Conservation (phyloP, 1,140 invertebrate genomes). For the Drosophila arizonae region DNA sequence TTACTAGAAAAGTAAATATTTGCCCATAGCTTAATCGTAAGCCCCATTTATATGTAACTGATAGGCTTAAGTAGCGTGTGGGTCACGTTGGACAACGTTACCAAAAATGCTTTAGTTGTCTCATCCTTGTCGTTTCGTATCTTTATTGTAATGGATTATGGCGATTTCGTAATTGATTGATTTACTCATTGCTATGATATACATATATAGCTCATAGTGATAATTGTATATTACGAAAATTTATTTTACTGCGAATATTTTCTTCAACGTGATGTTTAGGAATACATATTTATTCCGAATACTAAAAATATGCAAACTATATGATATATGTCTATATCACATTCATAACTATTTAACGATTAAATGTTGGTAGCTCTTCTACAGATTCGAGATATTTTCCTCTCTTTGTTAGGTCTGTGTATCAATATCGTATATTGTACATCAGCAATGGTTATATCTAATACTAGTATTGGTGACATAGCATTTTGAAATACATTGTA, state of each 20-base stretch:
- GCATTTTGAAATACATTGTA: no score
- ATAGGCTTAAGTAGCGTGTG: slow-evolving; percentile 30
- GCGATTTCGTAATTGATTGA: neutral
- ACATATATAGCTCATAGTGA: neutral
- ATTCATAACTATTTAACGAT: no score
- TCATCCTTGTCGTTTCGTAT: neutral
- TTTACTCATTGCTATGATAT: neutral
- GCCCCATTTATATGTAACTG: slow-evolving; percentile 26
- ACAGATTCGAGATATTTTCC: no score
- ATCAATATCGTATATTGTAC: no score
- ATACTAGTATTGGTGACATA: no score
- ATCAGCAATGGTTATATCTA: no score
- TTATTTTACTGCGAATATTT: neutral
- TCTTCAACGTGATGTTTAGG: no score
- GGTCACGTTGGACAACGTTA: neutral
- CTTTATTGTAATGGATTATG: neutral
- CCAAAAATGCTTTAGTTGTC: neutral
- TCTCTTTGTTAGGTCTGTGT: no score
- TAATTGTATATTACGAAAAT: neutral
- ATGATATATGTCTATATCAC: no score
- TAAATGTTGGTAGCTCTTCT: no score
- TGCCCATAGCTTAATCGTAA: slow-evolving; percentile 23
- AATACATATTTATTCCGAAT: no score
- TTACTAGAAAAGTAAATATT: slow-evolving; percentile 48
- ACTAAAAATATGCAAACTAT: no score